These are phyloP conservation scores for Pseudorhombus dupliciocellatus DNA, from an alignment of 2,113 vertebrate species.

Conservation along the genomic window DNA sequence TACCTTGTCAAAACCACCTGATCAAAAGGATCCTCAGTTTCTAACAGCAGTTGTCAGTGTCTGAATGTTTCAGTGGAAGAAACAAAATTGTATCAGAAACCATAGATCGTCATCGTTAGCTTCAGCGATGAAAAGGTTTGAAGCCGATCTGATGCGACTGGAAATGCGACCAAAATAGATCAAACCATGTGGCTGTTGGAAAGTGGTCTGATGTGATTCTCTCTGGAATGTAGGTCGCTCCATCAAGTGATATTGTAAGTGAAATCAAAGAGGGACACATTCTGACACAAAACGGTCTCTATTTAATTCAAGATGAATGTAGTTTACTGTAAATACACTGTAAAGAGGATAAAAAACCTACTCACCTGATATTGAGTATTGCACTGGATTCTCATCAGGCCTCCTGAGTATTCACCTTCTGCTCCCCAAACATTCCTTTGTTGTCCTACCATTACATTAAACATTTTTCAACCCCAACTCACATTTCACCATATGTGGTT, in stretches of 20 bases:
- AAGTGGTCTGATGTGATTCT: slow-evolving; percentile 42
- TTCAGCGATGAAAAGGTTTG: slow-evolving; percentile 20
- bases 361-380: neutral
- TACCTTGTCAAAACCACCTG: neutral
- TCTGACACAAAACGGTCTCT: slow-evolving; percentile 32
- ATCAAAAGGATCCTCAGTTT: neutral
- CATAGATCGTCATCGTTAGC: slow-evolving; percentile 19
- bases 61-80: slow-evolving; percentile 4
- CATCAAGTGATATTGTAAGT: slow-evolving; percentile 32
- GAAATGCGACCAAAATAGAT: slow-evolving; percentile 45
- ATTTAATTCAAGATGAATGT: slow-evolving; percentile 24
- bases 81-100: neutral
- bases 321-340: slow-evolving; percentile 25
- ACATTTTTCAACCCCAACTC: neutral
- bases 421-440: neutral
- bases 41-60: neutral
- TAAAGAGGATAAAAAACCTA: slow-evolving; percentile 1
- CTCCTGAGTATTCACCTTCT: neutral
- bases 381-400: slow-evolving; percentile 7
- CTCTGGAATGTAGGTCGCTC: slow-evolving; percentile 51
- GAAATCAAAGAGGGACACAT: slow-evolving; percentile 35
- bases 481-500: neutral
- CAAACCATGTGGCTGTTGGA: slow-evolving; percentile 16
- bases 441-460: neutral
- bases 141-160: slow-evolving; percentile 36